Base-by-base conservation (phyloP, 1,140 invertebrate species). In the Onthophagus taurus region DNA sequence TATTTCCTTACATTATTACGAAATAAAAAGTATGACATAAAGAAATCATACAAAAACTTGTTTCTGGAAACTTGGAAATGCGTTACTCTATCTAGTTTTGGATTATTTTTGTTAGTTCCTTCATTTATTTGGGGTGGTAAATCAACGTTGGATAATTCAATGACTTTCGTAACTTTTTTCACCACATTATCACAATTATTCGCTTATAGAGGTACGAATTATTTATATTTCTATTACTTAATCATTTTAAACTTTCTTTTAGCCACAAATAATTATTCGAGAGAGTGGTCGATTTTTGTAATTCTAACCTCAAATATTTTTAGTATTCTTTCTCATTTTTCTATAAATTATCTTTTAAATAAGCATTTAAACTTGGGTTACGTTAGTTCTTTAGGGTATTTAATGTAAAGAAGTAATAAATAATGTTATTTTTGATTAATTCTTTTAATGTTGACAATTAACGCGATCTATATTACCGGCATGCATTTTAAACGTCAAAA, bases 51-150 rank as follows among this genome's bases (percentile, higher is more conserved):
- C 24, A 30, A 16, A 2, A 23, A 26, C 13, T 23, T 39, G 11
- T 53, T 57, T 3, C 19, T 45, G 20, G 36, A 50, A 47, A 43
- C 61, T n/a, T 53, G 49, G 42, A 72, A 71, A 53, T 61, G 63
- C 6, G 55, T 70, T 21, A 61, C 63, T 2, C 53, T 72, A 24
- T 68, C 70, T 1, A 70, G 63, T 46, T 57, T 68, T 42, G 69
- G 68, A 3, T 63, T 64, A 45, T 68, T 72, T 45, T 61, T 72
- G 18, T 47, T 71, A 2, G 34, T 72, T 3, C 70, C 70, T 1
- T 68, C 70, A 23, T 52, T 71, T 21, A 69, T 72, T n/a, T 72
- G 70, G 70, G 65, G 65, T 12, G 62, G 59, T 18, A 63, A 58
- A 2, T 59, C 16, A 29, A 24, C 64, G n/a, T 61, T 66, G 46